Percentiles rank a stretch among this genome's conserved stretches.
Evolutionary conservation across 2,113 vertebrate genomes (phyloP).

Genomic region (Sorex araneus): DNA sequence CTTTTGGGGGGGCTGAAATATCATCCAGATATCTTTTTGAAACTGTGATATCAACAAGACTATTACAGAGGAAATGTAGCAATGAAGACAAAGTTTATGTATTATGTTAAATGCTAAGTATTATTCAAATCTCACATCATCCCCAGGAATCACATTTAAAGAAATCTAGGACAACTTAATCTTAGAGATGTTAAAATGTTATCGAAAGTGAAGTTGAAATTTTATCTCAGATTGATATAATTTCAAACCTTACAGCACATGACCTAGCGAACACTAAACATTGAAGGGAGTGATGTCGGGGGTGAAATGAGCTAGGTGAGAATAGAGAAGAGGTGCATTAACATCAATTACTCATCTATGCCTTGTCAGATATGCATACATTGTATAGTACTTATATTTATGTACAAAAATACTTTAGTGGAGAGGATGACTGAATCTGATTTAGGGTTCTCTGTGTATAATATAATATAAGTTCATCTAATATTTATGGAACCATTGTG

Average conservation of each 20-base stretch:
- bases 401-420: background rate
- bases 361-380: background rate
- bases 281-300: background rate
- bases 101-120: background rate
- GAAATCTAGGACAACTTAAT: background rate
- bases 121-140: background rate
- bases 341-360: conserved; percentile 1
- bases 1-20: no score
- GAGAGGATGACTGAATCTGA: background rate
- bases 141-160: background rate
- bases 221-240: background rate
- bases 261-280: background rate
- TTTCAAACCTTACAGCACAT: background rate
- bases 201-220: background rate
- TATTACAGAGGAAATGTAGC: background rate
- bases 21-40: background rate
- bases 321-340: background rate
- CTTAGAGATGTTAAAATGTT: background rate
- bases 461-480: conserved; percentile 27
- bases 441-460: background rate
- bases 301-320: background rate
- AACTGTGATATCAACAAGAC: background rate
- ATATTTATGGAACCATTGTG: conserved; percentile 8
- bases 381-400: background rate
- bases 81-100: background rate